Evolutionary conservation across 2,888 invertebrate species (phyloP).

Genomic region (Drosophila monieri): DNA sequence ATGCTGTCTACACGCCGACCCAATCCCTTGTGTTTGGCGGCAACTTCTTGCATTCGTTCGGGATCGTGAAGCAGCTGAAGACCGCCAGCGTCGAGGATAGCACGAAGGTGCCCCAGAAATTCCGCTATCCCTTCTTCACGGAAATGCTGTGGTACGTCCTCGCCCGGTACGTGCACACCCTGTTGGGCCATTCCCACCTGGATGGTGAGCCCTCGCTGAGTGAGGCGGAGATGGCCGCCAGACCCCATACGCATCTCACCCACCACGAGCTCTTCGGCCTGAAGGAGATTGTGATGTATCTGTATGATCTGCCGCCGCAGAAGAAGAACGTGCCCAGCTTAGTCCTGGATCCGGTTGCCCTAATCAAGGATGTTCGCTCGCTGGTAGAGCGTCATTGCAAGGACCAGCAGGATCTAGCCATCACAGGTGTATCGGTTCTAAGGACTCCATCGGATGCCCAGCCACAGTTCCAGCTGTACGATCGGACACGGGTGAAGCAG

Average conservation of each 20-base stretch:
- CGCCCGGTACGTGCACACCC: conserved; percentile 94
- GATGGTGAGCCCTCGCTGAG: conserved; percentile 83
- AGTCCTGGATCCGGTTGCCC: conserved; percentile 93
- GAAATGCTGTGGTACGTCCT: conserved; percentile 99
- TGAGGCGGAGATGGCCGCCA: conserved; percentile 78
- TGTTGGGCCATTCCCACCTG: conserved; percentile 93
- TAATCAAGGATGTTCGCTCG: conserved; percentile 94
- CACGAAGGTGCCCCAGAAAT: conserved; percentile 98
- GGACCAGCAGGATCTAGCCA: conserved; percentile 92
- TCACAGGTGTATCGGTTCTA: conserved; percentile 92
- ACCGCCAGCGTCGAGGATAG: conserved; percentile 98
- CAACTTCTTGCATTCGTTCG: conserved; percentile 97
- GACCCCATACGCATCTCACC: conserved; percentile 89
- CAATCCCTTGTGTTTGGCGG: conserved; percentile 99
- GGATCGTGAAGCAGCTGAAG: conserved; percentile 97
- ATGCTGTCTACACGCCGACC: conserved; percentile 98
- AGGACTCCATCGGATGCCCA: conserved; percentile 79
- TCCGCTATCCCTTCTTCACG: conserved; percentile 98
- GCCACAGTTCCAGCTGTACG: conserved; percentile 73
- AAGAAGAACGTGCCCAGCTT: conserved; percentile 97
- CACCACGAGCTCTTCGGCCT: conserved; percentile 92
- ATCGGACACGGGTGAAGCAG: conserved; percentile 81
- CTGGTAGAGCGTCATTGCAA: conserved; percentile 94
- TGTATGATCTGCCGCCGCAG: conserved; percentile 94
- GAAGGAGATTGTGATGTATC: conserved; percentile 95